phyloP scores from a whole-genome alignment of 1,140 invertebrate genomes.

The Lordiphosa mommai region DNA sequence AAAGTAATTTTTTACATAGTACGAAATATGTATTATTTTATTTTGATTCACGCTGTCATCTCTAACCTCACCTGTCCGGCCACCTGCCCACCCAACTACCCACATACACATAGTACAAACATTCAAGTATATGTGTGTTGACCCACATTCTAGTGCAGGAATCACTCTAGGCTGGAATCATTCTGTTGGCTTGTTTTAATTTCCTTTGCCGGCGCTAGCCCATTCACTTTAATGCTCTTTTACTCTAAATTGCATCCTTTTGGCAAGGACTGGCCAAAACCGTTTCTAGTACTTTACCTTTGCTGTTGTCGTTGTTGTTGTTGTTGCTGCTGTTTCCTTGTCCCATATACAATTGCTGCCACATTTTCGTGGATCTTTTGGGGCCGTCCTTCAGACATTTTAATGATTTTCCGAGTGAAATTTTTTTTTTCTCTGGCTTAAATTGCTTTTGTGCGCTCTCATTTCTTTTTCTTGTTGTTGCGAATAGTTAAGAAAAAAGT shows the following conservation, averaged over 20 bases:
- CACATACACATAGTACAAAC: too few species aligned
- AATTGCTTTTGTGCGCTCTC: conserved; percentile 50
- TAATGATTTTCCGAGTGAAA: conserved; percentile 71
- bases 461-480: conserved; percentile 45
- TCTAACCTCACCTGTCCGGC: conserved; percentile 3
- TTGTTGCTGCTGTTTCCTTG: conserved; percentile 39
- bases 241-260: conserved; percentile 71
- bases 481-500: conserved; percentile 44
- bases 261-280: conserved; percentile 8
- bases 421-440: conserved; percentile 59
- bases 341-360: conserved; percentile 62
- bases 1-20: too few species aligned
- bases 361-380: conserved; percentile 58
- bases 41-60: conserved; percentile 18
- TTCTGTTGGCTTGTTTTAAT: conserved; percentile 57
- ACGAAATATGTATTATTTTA: too few species aligned
- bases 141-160: conserved; percentile 39
- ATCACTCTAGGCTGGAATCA: conserved; percentile 10
- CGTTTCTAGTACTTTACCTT: conserved; percentile 16
- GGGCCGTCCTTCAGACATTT: conserved; percentile 59
- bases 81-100: background rate
- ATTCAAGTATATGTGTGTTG: conserved; percentile 31
- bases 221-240: conserved; percentile 68
- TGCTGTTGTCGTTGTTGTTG: conserved; percentile 1
- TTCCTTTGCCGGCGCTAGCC: conserved; percentile 41